Conservation (phyloP, 2,113 vertebrate genomes). For the Odontophorus gujanensis region DNA sequence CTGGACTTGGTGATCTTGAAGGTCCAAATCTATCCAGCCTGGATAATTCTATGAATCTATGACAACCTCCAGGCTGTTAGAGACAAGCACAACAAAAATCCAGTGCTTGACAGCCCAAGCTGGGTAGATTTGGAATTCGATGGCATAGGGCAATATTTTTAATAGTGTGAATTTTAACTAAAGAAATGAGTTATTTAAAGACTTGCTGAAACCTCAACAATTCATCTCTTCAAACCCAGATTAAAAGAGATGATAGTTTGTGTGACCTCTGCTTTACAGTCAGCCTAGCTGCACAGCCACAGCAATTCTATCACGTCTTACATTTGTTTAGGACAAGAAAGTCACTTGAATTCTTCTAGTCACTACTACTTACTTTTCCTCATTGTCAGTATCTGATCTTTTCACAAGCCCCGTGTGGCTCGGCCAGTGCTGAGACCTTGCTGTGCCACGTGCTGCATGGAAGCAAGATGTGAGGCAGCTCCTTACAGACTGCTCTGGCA, state of each 20-base stretch:
- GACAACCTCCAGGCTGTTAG: neutral
- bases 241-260: neutral
- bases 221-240: neutral
- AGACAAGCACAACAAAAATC: neutral
- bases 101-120: neutral
- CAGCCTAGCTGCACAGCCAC: neutral
- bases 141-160: neutral
- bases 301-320: neutral
- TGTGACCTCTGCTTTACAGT: neutral
- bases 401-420: rapidly evolving
- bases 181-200: neutral
- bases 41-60: neutral
- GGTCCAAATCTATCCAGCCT: neutral
- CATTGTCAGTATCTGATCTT: neutral
- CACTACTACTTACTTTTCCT: neutral
- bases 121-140: neutral
- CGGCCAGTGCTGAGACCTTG: neutral
- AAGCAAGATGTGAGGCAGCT: neutral
- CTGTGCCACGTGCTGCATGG: rapidly evolving
- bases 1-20: neutral
- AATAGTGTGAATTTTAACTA: neutral
- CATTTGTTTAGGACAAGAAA: neutral
- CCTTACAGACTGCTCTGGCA: neutral
- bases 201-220: neutral
- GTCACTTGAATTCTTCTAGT: neutral